Evolutionary conservation across 2,888 invertebrate genomes (phyloP), one percentile per base, ranked within the genome.

Genomic region (Ariolimax columbianus): DNA sequence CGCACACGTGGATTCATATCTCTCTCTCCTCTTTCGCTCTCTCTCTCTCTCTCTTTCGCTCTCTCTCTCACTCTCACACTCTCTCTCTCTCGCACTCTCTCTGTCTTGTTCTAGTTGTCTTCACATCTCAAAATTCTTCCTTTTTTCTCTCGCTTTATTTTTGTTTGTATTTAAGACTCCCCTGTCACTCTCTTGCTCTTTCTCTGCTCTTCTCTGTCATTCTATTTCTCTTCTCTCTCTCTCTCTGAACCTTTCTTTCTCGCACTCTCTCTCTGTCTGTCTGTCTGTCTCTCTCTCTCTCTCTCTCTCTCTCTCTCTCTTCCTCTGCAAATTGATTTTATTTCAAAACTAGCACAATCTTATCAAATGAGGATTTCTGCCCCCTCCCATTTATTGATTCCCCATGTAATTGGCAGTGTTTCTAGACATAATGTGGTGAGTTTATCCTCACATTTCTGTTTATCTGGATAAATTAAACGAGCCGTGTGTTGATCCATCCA

Each of bases 401-500:
- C 6, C 19, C 38, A 2, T 47, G 73, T 75, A 75, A 75, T 75
- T 75, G 73, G 73, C 73, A 47, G 73, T 75, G 73, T 75, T 47
- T 75, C 73, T 47, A 47, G 73, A 75, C 73, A 30, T 75, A n/a
- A 75, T 30, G 47, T 43, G 2, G 38, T n/a, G 17, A 38, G 55
- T 55, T 59, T 77, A 38, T 77, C 77, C 30, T 36, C 19, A 26
- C 7, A 23, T 77, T 36, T 77, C 55, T 77, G 77, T 77, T 77
- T 59, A 78, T 63, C 59, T 78, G 59, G n/a, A 26, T 38, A 78
- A 75, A 75, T 75, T 78, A 78, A 63, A 78, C 4, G 38, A 33
- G 55, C 78, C 6, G 59, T 38, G 33, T 38, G 40, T 59, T 78
- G 55, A 43, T 59, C 7, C 3, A 38, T 19, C 43, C 36, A 63